These are phyloP conservation scores for Anoplolepis gracilipes DNA, from an alignment of 1,140 invertebrate species.

Conservation along the genomic window DNA sequence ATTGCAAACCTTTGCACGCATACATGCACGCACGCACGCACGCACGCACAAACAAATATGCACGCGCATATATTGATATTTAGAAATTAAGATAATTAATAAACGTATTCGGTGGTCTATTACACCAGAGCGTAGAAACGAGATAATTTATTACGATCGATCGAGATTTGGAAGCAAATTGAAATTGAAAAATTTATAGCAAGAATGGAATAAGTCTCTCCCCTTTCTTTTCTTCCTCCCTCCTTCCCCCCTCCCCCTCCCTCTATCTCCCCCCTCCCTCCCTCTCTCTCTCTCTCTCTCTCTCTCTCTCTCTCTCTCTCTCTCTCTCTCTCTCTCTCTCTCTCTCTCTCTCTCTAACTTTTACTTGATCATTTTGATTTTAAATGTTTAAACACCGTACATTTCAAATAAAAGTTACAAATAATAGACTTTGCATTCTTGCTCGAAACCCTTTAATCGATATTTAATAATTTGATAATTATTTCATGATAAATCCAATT, in stretches of 20 bases:
- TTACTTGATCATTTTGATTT: neutral
- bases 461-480: neutral
- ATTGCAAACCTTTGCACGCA: constrained; percentile 65
- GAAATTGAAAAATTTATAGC: neutral
- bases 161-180: neutral
- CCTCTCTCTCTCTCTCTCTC: no score
- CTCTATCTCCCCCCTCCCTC: no score
- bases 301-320: no score
- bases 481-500: neutral
- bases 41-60: neutral
- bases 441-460: neutral
- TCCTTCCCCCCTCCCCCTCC: no score
- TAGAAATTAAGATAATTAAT: constrained; percentile 19
- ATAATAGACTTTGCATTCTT: neutral
- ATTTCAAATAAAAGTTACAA: neutral
- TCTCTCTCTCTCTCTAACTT: no score
- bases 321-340: no score
- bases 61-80: constrained; percentile 19
- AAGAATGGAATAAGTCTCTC: neutral
- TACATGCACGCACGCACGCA: constrained; percentile 61
- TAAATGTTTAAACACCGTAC: no score
- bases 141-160: neutral
- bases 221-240: no score
- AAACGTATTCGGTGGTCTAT: constrained; percentile 1
- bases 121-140: neutral